Base-by-base conservation (phyloP, 2,113 vertebrate genomes). In the Eretmochelys imbricata region DNA sequence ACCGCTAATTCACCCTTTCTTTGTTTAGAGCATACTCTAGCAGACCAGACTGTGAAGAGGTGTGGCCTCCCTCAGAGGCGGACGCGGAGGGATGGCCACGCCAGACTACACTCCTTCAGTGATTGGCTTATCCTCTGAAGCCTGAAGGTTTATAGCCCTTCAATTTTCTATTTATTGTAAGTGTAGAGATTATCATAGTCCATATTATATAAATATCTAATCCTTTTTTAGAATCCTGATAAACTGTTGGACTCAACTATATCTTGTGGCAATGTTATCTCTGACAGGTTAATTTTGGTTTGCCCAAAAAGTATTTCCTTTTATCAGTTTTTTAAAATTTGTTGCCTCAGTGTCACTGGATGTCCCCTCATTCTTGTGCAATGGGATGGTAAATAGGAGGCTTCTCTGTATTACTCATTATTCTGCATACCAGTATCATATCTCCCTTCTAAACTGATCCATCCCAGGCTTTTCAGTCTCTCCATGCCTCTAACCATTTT, bases 391-490 rank as follows among this genome's bases (percentile, higher is more conserved):
- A 90, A 93, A 91, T 82, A 95, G 94, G 93, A 94, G 84, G 25
- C 72, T 91, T 96, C 31, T 62, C 14, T n/a, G 35, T 69, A n/a
- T 35, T 88, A 97, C 80, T 96, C 95, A 93, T 90, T 76, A 65
- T 85, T 97, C 89, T 42, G 84, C 16, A 91, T 91, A 16, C 38
- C 87, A 84, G 42, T 51, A 49, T 93, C 75, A 31, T 85, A 38
- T 6, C 76, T 94, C 93, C 93, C 93, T 25, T 69, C 42, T 83
- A 94, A n/a, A 42, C 48, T 86, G 90, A 69, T 19, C 48, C 42
- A 7, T 62, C 46, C 76, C 82, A 51, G 14, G 82, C 51, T 89
- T 81, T 87, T 90, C 69, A 76, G n/a, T 69, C 62, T 69, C 62
- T 69, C 24, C 0, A 0, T 94, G 55, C 59, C 82, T 50, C 93